phyloP scores from a whole-genome alignment of 2,797 vertebrate genomes.

The Danionella dracula region DNA sequence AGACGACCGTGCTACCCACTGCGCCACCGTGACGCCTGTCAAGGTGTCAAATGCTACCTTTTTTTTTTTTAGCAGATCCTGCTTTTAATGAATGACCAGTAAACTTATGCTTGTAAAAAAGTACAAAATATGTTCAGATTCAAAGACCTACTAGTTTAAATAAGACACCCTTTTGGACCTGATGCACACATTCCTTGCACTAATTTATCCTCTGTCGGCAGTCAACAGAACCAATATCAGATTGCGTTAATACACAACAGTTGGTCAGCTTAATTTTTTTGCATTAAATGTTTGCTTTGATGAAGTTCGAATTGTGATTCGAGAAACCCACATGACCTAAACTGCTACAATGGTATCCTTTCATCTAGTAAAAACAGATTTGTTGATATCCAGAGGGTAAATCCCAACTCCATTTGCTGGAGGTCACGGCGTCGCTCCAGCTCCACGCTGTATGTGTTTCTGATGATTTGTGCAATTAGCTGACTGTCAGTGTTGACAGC shows the following conservation, averaged over 20 bases:
- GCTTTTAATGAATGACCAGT: too few relatives aligned
- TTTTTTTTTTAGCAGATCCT: too few relatives aligned
- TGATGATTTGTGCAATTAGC: conserved; percentile 50
- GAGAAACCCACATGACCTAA: conserved; percentile 22
- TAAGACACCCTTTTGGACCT: too few relatives aligned
- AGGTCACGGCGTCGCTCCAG: conserved; percentile 34
- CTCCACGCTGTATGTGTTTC: conserved; percentile 41
- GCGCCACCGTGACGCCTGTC: too few relatives aligned
- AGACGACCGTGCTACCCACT: too few relatives aligned
- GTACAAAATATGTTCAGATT: too few relatives aligned
- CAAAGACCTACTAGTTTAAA: too few relatives aligned
- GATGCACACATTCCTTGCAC: too few relatives aligned
- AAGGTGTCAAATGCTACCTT: too few relatives aligned
- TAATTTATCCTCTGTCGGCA: too few relatives aligned
- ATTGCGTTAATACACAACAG: neutral
- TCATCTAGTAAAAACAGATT: conserved; percentile 19
- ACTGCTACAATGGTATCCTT: conserved; percentile 16
- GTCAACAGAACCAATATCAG: neutral
- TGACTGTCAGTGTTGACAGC: conserved; percentile 45
- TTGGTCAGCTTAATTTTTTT: neutral
- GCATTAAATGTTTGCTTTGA: neutral
- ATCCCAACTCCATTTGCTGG: conserved; percentile 36
- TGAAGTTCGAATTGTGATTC: neutral
- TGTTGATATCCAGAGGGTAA: conserved; percentile 37
- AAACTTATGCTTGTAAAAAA: too few relatives aligned